Percentiles rank a stretch among this genome's conserved stretches.
These are phyloP conservation scores for Allolobophora icterica DNA, from an alignment of 2,888 invertebrate genomes.

Conservation along the genomic window DNA sequence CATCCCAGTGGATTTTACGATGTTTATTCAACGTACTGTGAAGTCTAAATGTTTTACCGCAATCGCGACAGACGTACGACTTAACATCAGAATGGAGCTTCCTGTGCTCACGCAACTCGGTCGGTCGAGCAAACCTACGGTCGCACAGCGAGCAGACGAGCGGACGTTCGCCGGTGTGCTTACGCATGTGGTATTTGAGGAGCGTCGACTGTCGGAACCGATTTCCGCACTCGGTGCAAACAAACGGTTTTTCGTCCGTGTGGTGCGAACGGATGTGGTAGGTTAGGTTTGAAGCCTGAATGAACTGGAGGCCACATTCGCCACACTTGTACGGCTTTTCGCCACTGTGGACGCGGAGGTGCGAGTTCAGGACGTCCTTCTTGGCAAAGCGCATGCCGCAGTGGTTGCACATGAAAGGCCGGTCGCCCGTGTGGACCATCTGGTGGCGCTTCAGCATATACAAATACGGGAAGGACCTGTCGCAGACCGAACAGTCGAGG, in stretches of 20 bases:
- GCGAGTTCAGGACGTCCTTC: not conserved
- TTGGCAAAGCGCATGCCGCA: slow-evolving; percentile 21
- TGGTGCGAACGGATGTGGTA: slow-evolving; percentile 23
- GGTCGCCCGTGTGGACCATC: not conserved
- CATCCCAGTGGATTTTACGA: not conserved
- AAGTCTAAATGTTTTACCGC: not conserved
- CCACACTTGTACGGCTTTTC: not conserved
- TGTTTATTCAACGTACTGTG: slow-evolving; percentile 14
- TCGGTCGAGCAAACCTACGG: slow-evolving; percentile 5
- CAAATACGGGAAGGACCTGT: not conserved
- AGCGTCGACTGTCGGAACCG: slow-evolving; percentile 15
- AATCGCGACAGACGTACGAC: not conserved
- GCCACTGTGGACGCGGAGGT: slow-evolving; percentile 7
- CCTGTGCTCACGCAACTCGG: not conserved
- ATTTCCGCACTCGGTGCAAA: not conserved
- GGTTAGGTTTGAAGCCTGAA: not conserved
- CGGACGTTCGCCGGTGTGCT: not conserved
- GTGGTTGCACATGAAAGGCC: slow-evolving; percentile 23
- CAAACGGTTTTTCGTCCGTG: not conserved
- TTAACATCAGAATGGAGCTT: slow-evolving; percentile 14
- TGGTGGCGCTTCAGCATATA: slow-evolving; percentile 12
- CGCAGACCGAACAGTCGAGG: not conserved
- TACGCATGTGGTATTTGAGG: slow-evolving; percentile 13
- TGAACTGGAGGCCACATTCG: not conserved
- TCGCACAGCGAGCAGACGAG: slow-evolving; percentile 6